Evolutionary conservation across 1,140 invertebrate genomes (phyloP), one percentile per base, ranked within the genome.

Genomic region (Sipha flava): DNA sequence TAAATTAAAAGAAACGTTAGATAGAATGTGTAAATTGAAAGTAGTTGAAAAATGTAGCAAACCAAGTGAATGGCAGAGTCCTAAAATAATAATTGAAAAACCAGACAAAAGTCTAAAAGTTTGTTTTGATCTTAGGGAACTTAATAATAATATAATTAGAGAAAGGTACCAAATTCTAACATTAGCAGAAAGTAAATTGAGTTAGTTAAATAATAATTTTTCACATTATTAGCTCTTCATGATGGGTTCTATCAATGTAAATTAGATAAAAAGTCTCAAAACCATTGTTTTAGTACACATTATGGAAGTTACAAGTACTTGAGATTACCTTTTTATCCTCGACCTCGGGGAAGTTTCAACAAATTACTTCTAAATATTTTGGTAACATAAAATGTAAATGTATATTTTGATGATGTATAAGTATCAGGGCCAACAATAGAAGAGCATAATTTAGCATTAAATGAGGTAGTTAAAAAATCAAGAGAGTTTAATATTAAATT

Each of bases 41-140:
- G 84, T 85, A 29, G 85, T 86, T 70, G 31, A 81, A 66, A 82
- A 82, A 81, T 83, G 83, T 31, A 54, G 82, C 14, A 82, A 83
- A 66, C 84, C 85, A 12, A 86, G 86, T 7, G 86, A 88, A 45
- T 88, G 87, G 86, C 85, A 88, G 0, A 86, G 85, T 82, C 82
- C 83, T 31, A 81, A 86, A 43, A 86, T 87, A 3, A 82, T 87
- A 18, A 85, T 87, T 14, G 83, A 84, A 80, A 85, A 87, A 83
- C 84, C 84, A 43, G 81, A 84, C 43, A 59, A 62, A 4, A 62
- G 57, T 62, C 5, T 62, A 21, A 70, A 37, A 43, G n/a, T 70
- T 45, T 70, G 66, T n/a, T 5, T 70, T 1, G 66, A 70, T 37
- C 37, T n/a, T 5, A 18, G 40, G 4, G 64, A 43, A 21, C n/a